These are phyloP conservation scores for Macquaria australasica DNA, from an alignment of 2,113 vertebrate genomes.

Conservation along the genomic window DNA sequence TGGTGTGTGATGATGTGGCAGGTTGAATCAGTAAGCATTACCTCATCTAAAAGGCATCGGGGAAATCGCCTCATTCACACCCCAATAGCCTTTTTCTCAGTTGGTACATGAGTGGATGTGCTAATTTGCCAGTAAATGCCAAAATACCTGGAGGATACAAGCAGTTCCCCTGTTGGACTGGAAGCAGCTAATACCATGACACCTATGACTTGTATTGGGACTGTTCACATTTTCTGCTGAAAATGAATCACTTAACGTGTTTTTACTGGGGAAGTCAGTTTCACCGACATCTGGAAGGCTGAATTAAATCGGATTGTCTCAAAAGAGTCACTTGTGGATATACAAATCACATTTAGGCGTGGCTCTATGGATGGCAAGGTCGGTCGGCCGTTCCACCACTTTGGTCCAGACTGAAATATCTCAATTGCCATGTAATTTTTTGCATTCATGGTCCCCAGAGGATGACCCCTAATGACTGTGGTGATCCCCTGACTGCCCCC, in stretches of 20 bases:
- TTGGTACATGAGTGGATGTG: constrained; percentile 10
- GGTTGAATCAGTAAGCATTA: constrained; percentile 9
- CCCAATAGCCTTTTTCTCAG: neutral
- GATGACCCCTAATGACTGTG: neutral
- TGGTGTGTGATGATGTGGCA: constrained; percentile 5
- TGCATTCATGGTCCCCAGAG: neutral
- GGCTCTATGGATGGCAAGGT: neutral
- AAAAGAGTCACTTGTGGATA: neutral
- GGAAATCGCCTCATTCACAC: constrained; percentile 44
- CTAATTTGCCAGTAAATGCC: constrained; percentile 25
- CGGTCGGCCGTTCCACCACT: no score
- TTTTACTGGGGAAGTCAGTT: neutral
- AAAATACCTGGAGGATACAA: constrained; percentile 22
- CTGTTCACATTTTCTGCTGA: neutral
- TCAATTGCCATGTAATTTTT: neutral
- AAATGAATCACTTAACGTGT: neutral
- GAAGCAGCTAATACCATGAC: neutral
- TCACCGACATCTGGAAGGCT: constrained; percentile 6
- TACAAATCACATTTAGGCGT: no score
- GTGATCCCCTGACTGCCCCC: neutral
- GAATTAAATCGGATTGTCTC: neutral
- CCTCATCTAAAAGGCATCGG: constrained; percentile 22
- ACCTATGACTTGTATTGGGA: constrained; percentile 1
- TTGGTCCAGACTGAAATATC: neutral
- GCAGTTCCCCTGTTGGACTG: neutral